Evolutionary conservation across 1,140 invertebrate genomes (phyloP).

Genomic region (Temnothorax curvispinosus): DNA sequence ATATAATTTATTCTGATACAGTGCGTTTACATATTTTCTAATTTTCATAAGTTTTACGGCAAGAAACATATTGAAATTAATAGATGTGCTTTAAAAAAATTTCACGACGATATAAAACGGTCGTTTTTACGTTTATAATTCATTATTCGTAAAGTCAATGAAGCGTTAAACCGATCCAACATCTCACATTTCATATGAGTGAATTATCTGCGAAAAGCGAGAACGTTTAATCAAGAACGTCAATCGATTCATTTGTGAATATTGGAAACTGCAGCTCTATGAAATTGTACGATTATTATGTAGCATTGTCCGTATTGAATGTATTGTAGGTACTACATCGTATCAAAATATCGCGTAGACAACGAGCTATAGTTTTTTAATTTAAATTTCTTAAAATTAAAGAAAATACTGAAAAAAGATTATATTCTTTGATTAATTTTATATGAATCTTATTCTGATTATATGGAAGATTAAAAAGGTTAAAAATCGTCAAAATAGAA

Average conservation of each 20-base stretch:
- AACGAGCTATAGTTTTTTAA: no score
- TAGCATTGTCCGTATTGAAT: not conserved
- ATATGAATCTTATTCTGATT: not conserved
- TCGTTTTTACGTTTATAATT: constrained; percentile 1
- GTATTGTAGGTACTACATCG: not conserved
- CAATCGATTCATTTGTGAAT: constrained; percentile 25
- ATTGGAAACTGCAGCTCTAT: not conserved
- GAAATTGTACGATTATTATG: constrained; percentile 16
- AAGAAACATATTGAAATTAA: not conserved
- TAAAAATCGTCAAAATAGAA: not conserved
- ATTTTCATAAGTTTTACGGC: not conserved
- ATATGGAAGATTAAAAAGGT: not conserved
- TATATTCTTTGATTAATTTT: not conserved
- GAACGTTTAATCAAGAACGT: constrained; percentile 6
- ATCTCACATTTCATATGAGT: constrained; percentile 18
- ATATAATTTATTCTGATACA: not conserved
- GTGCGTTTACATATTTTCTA: not conserved
- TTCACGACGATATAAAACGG: not conserved
- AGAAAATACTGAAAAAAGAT: not conserved
- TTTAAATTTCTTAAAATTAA: not conserved
- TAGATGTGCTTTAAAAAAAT: not conserved
- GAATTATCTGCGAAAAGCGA: constrained; percentile 34
- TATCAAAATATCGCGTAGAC: not conserved
- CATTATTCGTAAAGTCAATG: constrained; percentile 23
- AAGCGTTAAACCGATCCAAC: not conserved